Evolutionary conservation across 2,888 invertebrate genomes (phyloP), one percentile per base, ranked within the genome.

Genomic region (Epicampocera succincta): DNA sequence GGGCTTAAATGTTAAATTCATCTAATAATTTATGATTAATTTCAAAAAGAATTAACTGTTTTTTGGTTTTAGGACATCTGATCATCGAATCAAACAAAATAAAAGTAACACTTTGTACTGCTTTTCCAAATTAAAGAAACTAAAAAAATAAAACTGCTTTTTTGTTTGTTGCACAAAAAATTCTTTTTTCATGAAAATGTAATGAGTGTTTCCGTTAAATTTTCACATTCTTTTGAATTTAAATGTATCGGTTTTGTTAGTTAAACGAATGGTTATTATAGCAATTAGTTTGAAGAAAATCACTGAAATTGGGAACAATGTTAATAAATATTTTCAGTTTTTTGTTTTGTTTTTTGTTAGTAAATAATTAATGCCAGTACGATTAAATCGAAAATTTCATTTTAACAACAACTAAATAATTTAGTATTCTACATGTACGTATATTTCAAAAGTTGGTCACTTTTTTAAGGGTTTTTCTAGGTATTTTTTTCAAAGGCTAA

Each of bases 251-350:
- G 81, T 63, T 46, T 84, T 82, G 66, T 83, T 84, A 73, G 73
- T 78, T 66, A 63, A 44, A 9, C 46, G 61, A 44, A 72, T 63
- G 25, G 75, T 33, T 83, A 50, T 66, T 74, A 69, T 60, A 38
- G 46, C 25, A 69, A 73, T 83, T 33, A 33, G 33, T 83, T 85
- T 76, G 76, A 79, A 80, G 80, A 85, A 85, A 85, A 86, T 89
- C 90, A 90, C 89, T 86, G 87, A 88, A 90, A 90, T 90, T 90
- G 90, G 89, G 89, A 90, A 90, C 85, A 88, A 89, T 88, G 88
- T 88, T 89, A 87, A 85, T 78, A 78, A 82, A 74, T 66, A 38
- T 56, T 46, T 77, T 72, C 63, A 48, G 69, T 60, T 77, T 17
- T 61, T 61, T 69, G 48, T 44, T 48, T 42, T 40, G 11, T 40